Conservation (phyloP, 2,113 vertebrate genomes). For the Boleophthalmus pectinirostris region DNA sequence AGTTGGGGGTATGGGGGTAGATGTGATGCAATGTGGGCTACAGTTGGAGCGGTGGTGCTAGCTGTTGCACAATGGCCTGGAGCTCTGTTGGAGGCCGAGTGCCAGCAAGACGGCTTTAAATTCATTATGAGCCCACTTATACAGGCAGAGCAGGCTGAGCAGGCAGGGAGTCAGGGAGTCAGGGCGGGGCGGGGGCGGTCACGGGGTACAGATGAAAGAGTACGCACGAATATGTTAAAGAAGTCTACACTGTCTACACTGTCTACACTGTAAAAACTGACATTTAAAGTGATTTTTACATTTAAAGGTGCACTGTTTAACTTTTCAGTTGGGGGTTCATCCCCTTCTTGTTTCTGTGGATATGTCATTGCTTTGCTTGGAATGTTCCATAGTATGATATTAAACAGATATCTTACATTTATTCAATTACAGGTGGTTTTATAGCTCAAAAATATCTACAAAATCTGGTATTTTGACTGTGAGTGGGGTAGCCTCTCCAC, state of each 20-base stretch:
- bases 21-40: slow-evolving; percentile 45
- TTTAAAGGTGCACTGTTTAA: too few relatives aligned
- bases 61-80: slow-evolving; percentile 50
- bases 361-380: too few relatives aligned
- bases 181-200: slow-evolving; percentile 5
- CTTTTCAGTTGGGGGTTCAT: too few relatives aligned
- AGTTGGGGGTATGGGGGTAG: slow-evolving; percentile 22
- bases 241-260: neutral
- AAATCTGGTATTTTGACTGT: too few relatives aligned
- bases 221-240: neutral
- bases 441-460: too few relatives aligned
- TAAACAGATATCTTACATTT: too few relatives aligned
- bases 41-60: slow-evolving; percentile 19
- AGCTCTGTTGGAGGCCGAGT: slow-evolving; percentile 45
- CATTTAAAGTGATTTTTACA: neutral
- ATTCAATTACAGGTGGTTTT: too few relatives aligned
- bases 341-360: too few relatives aligned
- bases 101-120: slow-evolving; percentile 43
- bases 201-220: slow-evolving; percentile 2
- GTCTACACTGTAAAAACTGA: neutral
- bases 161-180: neutral
- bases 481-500: too few relatives aligned
- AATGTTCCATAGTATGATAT: too few relatives aligned
- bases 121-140: slow-evolving; percentile 48
- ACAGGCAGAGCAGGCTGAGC: slow-evolving; percentile 9